Evolutionary conservation across 2,797 vertebrate species (phyloP), one percentile per base, ranked within the genome.

Genomic region (Moxostoma hubbsi): DNA sequence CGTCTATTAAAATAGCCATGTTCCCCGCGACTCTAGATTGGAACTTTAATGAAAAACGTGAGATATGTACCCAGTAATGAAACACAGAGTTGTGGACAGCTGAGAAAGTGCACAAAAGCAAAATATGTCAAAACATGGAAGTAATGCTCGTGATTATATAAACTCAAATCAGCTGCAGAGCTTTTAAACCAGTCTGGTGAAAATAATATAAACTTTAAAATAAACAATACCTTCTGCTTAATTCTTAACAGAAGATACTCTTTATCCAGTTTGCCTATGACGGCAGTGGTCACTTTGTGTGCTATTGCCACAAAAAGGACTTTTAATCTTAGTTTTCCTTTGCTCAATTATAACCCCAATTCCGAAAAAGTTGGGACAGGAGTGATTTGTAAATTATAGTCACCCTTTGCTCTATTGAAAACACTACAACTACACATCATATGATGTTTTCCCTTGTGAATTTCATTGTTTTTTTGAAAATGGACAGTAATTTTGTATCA

Each of bases 1-100:
- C 68, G 67, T 73, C 77, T 73, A 86, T 81, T 81, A 82, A 85
- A 77, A 81, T 54, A 67, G 70, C 68, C 73, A 57, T 77, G 79
- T 79, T 82, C 51, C 57, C 15, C 59, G 62, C 77, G 68, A 70
- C 61, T 54, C 18, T 18, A 16, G 59, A 82, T 45, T 18, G 49
- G 67, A 68, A 58, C 55, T 64, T 71, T 80, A 67, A 79, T 82
- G 71, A 73, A 81, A 81, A 81, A 81, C 59, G 73, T 81, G 69
- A 72, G 65, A 61, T 64, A 76, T 74, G 76, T 61, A 55, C 51
- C 47, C 12, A 7, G 10, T 49, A 64, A 76, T 63, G 15, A 78
- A 82, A 75, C 6, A n/a, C 66, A 24, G 45, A 57, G 68, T 59
- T 74, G 53, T 0, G 6, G 47, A 47, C 15, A 54, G 54, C 10